phyloP scores from a whole-genome alignment of 2,797 vertebrate species.

The Labroides dimidiatus region DNA sequence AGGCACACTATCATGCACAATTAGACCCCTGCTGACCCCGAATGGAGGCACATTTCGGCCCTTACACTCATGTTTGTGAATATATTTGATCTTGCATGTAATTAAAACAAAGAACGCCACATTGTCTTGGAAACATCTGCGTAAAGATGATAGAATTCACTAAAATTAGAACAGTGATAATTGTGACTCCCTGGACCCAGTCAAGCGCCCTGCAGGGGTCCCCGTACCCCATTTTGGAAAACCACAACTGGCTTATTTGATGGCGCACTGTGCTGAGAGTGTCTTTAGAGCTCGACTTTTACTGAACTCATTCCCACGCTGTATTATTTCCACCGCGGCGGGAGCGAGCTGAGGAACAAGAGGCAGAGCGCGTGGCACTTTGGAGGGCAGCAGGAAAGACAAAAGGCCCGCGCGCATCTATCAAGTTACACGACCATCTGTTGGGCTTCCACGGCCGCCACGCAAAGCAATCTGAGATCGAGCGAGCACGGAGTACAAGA shows the following conservation, averaged over 20 bases:
- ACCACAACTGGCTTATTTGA: conserved; percentile 12
- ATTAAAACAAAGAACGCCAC: background rate
- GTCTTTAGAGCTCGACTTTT: conserved; percentile 28
- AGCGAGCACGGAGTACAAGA: background rate
- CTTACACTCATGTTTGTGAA: background rate
- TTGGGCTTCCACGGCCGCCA: conserved; percentile 64
- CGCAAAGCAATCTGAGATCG: conserved; percentile 69
- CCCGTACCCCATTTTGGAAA: conserved; percentile 18
- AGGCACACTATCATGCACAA: conserved; percentile 11
- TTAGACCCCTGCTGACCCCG: conserved; percentile 44
- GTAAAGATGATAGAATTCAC: background rate
- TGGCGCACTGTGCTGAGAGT: conserved; percentile 3
- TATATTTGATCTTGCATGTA: background rate
- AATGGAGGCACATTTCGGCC: background rate
- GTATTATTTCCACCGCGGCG: conserved; percentile 48
- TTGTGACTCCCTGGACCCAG: background rate
- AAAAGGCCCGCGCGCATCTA: conserved; percentile 72
- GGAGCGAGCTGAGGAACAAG: conserved; percentile 32
- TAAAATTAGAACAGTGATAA: background rate
- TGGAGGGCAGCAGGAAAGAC: conserved; percentile 60
- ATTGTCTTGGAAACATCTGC: background rate
- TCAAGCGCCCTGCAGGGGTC: conserved; percentile 26
- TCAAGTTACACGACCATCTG: conserved; percentile 81
- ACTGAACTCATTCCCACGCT: conserved; percentile 33
- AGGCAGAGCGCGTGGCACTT: conserved; percentile 41